phyloP scores from a whole-genome alignment of 35 echinoderm and acorn worm genomes.

The Heliocidaris erythrogramma region DNA sequence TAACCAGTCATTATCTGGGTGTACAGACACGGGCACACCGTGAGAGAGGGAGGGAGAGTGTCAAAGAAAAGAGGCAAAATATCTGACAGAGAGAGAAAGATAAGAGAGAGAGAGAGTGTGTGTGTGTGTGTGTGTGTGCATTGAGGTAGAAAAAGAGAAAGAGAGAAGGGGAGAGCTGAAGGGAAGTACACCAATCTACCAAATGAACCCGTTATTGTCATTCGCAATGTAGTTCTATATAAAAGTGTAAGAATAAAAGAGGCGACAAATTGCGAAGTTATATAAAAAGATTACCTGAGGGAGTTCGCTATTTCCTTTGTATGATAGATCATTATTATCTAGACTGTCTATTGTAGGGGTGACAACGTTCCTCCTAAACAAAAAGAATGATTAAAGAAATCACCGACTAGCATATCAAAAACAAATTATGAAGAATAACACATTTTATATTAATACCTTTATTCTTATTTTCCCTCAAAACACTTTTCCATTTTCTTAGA shows the following conservation, averaged over 20 bases:
- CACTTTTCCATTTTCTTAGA: no score
- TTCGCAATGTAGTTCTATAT: no score
- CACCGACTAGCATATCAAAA: no score
- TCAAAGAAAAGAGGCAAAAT: no score
- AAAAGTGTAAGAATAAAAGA: no score
- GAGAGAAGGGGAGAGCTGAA: not conserved
- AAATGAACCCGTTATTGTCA: no score
- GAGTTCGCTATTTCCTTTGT: not conserved
- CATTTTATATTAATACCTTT: not conserved
- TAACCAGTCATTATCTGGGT: no score
- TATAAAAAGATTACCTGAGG: not conserved
- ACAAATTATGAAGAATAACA: not conserved
- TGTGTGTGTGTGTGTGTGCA: no score
- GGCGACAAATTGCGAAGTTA: no score
- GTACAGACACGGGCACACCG: not conserved
- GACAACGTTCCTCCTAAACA: constrained; percentile 25
- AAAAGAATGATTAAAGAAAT: not conserved
- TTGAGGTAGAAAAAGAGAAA: not conserved
- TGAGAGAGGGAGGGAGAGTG: not conserved
- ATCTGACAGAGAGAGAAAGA: no score
- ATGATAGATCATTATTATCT: not conserved
- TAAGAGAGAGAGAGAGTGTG: not conserved
- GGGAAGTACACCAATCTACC: no score
- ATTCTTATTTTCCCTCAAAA: not conserved
- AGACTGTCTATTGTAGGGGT: constrained; percentile 26